These are phyloP conservation scores for Serranus cabrilla DNA, from an alignment of 2,797 vertebrate genomes.

Conservation along the genomic window DNA sequence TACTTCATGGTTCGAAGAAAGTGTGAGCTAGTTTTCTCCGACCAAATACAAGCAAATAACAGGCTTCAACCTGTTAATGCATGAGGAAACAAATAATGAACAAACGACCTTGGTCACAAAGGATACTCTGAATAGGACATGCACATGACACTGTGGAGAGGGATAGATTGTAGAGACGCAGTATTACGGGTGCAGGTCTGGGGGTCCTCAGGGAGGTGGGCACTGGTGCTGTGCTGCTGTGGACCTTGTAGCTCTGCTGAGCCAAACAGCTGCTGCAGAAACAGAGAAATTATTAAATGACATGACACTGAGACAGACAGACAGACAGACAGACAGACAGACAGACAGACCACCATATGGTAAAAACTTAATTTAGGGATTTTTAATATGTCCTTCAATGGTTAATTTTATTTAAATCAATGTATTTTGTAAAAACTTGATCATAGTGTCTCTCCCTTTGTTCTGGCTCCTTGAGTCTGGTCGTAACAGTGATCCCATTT, in stretches of 20 bases:
- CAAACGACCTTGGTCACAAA: slow-evolving; percentile 2
- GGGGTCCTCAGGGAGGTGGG: slow-evolving; percentile 35
- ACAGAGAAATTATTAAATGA: background rate
- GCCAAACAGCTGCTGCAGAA: slow-evolving; percentile 37
- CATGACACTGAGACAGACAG: too few species aligned
- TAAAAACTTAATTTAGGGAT: too few species aligned
- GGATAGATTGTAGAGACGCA: slow-evolving; percentile 76
- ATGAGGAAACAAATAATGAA: background rate
- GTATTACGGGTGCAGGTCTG: slow-evolving; percentile 54
- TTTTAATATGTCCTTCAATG: too few species aligned
- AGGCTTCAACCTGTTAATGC: background rate
- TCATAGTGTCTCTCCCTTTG: too few species aligned
- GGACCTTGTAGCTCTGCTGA: slow-evolving; percentile 12
- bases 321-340: too few species aligned
- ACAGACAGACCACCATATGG: too few species aligned
- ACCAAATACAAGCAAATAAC: background rate
- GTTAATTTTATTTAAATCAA: too few species aligned
- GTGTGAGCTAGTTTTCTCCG: background rate
- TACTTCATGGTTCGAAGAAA: slow-evolving; percentile 1
- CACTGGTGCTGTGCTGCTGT: slow-evolving; percentile 26
- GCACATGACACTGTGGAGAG: slow-evolving; percentile 14
- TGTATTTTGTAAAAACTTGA: too few species aligned
- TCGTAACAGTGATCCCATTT: too few species aligned
- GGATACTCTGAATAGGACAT: slow-evolving; percentile 35
- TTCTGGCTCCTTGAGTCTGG: too few species aligned